Evolutionary conservation across 2,888 invertebrate species (phyloP).

Genomic region (Coremacera marginata): DNA sequence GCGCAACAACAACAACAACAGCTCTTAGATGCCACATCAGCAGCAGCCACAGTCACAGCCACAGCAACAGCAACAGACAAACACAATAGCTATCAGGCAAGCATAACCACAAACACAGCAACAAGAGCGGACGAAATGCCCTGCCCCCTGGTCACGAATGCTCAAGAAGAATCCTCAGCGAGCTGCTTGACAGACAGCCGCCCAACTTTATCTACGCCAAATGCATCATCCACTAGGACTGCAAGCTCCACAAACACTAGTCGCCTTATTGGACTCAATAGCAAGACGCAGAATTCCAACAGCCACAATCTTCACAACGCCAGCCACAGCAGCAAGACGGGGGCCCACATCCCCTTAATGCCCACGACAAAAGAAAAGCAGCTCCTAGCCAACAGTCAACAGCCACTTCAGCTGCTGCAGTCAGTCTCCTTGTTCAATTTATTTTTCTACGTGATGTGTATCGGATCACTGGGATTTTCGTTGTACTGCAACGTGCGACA

Average conservation of each 20-base stretch:
- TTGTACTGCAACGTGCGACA: slow-evolving; percentile 67
- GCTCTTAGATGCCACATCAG: slow-evolving; percentile 30
- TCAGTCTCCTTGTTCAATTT: slow-evolving; percentile 64
- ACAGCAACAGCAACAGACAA: slow-evolving; percentile 41
- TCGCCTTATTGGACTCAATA: slow-evolving; percentile 51
- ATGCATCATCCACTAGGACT: slow-evolving; percentile 42
- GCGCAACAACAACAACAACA: slow-evolving; percentile 22
- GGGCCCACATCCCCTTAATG: slow-evolving; percentile 15
- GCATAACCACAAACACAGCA: slow-evolving; percentile 38
- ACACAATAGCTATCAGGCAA: slow-evolving; percentile 32
- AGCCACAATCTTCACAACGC: slow-evolving; percentile 17
- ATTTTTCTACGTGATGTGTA: slow-evolving; percentile 67
- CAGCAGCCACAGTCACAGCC: slow-evolving; percentile 42
- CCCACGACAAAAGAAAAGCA: background rate
- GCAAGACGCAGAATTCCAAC: slow-evolving; percentile 35
- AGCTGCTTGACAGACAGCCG: slow-evolving; percentile 34
- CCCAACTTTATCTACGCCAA: slow-evolving; percentile 45
- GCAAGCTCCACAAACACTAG: slow-evolving; percentile 47
- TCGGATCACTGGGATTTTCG: slow-evolving; percentile 67
- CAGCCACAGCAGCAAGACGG: slow-evolving; percentile 40
- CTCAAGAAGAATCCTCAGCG: slow-evolving; percentile 20
- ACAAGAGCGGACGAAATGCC: background rate
- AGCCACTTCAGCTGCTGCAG: slow-evolving; percentile 44
- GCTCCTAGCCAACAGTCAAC: slow-evolving; percentile 37
- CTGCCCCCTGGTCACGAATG: background rate